Percentiles rank a stretch among this genome's conserved stretches.
These are phyloP conservation scores for Carcina quercana DNA, from an alignment of 2,888 invertebrate genomes.

Conservation along the genomic window DNA sequence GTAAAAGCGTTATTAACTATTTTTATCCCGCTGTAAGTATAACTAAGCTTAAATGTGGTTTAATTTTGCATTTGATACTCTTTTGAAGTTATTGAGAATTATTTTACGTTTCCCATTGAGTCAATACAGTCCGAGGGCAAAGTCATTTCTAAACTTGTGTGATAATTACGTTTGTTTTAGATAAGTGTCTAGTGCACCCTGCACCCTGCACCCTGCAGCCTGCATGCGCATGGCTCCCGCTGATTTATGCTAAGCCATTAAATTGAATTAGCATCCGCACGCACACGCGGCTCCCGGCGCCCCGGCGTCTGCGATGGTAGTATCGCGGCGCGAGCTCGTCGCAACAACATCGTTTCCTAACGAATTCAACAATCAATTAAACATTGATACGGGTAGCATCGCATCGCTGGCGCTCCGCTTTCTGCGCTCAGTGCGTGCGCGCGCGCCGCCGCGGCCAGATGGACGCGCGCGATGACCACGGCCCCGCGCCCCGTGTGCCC, in stretches of 20 bases:
- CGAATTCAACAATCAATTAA: neutral
- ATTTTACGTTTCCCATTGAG: no score
- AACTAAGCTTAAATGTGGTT: no score
- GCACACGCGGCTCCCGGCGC: conserved; percentile 1
- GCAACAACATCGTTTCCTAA: conserved; percentile 1
- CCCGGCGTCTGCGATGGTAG: conserved; percentile 8
- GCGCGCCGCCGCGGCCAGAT: neutral
- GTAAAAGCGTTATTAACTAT: no score
- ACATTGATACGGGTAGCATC: no score
- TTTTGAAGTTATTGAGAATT: no score
- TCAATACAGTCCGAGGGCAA: no score
- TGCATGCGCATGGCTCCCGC: neutral
- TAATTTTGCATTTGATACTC: no score
- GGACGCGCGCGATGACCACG: neutral
- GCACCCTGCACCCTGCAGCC: no score
- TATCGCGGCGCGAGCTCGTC: neutral
- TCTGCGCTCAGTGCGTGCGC: neutral
- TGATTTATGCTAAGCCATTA: conserved; percentile 15
- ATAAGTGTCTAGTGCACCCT: no score
- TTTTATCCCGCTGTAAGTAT: no score
- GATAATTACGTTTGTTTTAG: no score
- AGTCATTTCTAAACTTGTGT: no score
- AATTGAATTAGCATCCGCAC: conserved; percentile 26
- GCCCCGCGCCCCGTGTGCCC: conserved; percentile 24
- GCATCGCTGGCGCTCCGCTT: neutral